Percentiles rank a stretch among this genome's conserved stretches.
Evolutionary conservation across 2,113 vertebrate genomes (phyloP).

Genomic region (Argyrosomus japonicus): DNA sequence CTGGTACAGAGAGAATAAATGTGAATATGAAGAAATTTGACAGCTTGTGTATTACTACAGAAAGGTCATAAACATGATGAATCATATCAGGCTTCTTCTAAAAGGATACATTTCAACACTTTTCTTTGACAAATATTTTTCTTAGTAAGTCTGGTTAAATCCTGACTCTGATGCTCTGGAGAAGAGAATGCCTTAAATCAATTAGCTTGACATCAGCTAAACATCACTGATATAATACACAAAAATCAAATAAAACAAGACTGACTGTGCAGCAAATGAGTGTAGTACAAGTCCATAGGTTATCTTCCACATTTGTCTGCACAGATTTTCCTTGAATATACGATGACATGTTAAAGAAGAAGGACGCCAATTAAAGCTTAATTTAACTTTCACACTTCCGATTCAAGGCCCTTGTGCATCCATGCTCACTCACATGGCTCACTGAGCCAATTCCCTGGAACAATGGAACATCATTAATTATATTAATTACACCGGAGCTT

Average conservation of each 20-base stretch:
- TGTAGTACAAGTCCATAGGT: neutral
- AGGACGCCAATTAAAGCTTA: neutral
- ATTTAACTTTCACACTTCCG: neutral
- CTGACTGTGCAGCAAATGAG: neutral
- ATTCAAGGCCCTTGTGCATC: neutral
- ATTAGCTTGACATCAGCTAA: neutral
- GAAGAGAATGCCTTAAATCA: neutral
- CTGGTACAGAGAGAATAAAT: conserved; percentile 3
- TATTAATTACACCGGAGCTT: neutral
- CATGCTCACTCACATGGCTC: neutral
- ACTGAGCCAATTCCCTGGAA: neutral
- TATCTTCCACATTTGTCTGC: neutral
- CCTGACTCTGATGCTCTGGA: no score
- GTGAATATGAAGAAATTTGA: neutral
- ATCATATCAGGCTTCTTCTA: neutral
- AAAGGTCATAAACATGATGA: neutral
- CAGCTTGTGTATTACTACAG: conserved; percentile 1
- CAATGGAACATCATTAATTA: neutral
- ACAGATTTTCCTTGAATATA: neutral
- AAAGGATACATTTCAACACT: neutral
- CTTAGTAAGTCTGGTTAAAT: neutral
- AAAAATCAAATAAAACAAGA: neutral
- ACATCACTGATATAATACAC: neutral
- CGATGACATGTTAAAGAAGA: neutral
- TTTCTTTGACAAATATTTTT: neutral